Evolutionary conservation across 92 coral and sea anemone species (phyloP).

Genomic region (Muricea muricata): DNA sequence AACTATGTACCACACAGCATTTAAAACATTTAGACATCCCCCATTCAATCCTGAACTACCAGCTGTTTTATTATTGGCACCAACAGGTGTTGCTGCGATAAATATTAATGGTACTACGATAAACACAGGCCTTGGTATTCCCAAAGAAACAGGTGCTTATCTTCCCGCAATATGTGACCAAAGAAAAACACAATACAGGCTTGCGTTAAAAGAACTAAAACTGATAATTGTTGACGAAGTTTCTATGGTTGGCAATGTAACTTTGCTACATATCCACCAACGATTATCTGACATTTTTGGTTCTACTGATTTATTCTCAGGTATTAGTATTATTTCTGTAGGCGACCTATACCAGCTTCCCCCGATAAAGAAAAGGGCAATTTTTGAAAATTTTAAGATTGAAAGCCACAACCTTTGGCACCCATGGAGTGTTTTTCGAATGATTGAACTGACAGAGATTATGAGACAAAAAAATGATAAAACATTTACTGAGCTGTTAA

Average conservation of each 20-base stretch:
- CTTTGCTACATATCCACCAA: background rate
- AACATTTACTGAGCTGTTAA: background rate
- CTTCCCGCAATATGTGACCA: background rate
- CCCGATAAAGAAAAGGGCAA: background rate
- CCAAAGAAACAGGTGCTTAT: background rate
- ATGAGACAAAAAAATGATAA: background rate
- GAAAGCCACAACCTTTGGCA: background rate
- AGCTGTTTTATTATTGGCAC: background rate
- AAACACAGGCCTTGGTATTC: background rate
- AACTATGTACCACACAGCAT: background rate
- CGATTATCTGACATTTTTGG: background rate
- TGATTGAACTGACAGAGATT: background rate
- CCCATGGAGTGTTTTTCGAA: constrained; percentile 2
- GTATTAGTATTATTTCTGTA: background rate
- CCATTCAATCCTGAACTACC: background rate
- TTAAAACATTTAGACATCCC: background rate
- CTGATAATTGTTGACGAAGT: background rate
- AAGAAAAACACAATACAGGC: background rate
- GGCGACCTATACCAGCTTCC: background rate
- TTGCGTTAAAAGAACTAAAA: background rate
- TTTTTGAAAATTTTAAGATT: background rate
- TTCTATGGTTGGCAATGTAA: background rate
- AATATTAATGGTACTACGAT: background rate
- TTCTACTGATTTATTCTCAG: background rate
- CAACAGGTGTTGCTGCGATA: background rate